A percentile compares a stretch with the other conserved stretches of the same genome.
phyloP scores from a whole-genome alignment of 2,113 vertebrate species.

The Phyllostomus discolor region DNA sequence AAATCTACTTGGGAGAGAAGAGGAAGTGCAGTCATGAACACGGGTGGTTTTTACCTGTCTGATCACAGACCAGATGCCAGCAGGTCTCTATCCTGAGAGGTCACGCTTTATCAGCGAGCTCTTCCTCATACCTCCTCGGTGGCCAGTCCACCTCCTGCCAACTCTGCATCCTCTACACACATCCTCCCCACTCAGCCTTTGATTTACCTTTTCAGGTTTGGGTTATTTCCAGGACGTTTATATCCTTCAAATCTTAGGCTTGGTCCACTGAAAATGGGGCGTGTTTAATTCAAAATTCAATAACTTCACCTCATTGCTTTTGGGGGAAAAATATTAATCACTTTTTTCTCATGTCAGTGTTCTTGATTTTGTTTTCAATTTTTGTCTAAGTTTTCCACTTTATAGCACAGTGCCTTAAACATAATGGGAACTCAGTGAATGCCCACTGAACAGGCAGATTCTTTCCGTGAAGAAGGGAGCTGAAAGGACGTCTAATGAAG shows the following conservation, averaged over 20 bases:
- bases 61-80: background rate
- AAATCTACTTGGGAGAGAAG: background rate
- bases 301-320: background rate
- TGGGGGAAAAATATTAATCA: background rate
- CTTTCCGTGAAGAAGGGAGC: background rate
- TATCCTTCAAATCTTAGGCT: background rate
- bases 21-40: background rate
- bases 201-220: background rate
- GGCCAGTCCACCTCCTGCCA: background rate
- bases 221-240: background rate
- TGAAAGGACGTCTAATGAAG: background rate
- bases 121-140: background rate
- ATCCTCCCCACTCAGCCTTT: background rate
- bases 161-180: no score
- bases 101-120: background rate
- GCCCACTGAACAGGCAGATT: background rate
- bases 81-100: background rate
- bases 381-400: background rate
- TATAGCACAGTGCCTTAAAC: background rate
- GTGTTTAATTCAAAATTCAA: background rate
- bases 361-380: background rate
- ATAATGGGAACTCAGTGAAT: background rate
- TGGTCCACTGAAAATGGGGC: background rate
- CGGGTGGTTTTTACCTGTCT: background rate
- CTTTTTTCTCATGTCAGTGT: background rate